phyloP scores from a whole-genome alignment of 2,113 vertebrate genomes.

The Plotosus lineatus region DNA sequence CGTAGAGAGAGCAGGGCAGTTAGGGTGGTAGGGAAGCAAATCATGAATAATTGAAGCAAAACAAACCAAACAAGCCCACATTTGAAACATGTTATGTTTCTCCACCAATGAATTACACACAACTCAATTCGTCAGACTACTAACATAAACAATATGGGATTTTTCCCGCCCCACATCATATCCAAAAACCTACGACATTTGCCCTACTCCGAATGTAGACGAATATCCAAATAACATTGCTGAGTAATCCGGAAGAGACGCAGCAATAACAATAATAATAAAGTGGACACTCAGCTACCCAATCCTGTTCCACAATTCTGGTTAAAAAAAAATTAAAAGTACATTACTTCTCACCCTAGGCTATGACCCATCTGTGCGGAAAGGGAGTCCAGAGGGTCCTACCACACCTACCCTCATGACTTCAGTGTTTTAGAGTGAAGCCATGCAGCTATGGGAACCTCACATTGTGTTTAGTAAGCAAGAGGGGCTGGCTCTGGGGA shows the following conservation, averaged over 20 bases:
- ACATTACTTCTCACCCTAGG: slow-evolving; percentile 5
- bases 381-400: not conserved
- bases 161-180: not conserved
- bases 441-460: slow-evolving; percentile 16
- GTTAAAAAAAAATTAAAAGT: slow-evolving; percentile 3
- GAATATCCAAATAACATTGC: slow-evolving; percentile 1
- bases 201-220: not conserved
- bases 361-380: not conserved
- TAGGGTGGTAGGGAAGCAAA: not conserved
- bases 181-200: not conserved
- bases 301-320: not conserved
- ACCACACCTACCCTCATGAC: not conserved
- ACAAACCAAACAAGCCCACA: slow-evolving; percentile 17
- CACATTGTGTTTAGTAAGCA: slow-evolving; percentile 1
- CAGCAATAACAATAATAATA: slow-evolving; percentile 29
- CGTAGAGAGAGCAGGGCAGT: slow-evolving; percentile 46
- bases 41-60: slow-evolving; percentile 35
- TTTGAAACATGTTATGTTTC: slow-evolving; percentile 3
- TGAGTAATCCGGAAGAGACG: slow-evolving; percentile 12
- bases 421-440: not conserved
- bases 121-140: not conserved
- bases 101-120: slow-evolving; percentile 34
- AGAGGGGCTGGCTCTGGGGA: not conserved
- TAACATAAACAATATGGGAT: not conserved
- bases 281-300: not conserved